A percentile compares a stretch with the other conserved stretches of the same genome.
Conservation (phyloP, 2,113 vertebrate genomes). For the Tyrannus savana region DNA sequence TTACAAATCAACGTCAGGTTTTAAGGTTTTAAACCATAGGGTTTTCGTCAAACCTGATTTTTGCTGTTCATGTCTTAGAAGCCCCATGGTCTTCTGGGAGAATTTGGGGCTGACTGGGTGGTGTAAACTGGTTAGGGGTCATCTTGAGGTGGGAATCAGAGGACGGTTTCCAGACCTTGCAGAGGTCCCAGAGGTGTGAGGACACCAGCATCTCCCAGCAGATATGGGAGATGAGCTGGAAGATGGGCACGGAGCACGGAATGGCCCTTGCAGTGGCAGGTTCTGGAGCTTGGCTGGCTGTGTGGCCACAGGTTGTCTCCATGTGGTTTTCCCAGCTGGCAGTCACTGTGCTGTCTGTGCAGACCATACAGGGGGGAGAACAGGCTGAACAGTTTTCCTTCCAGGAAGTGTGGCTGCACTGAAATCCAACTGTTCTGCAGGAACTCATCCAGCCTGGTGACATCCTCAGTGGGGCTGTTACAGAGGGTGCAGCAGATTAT, state of each 20-base stretch:
- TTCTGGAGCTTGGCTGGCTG: not conserved
- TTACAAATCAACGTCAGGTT: not conserved
- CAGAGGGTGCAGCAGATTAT: not conserved
- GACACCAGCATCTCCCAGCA: not conserved
- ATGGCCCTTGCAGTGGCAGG: not conserved
- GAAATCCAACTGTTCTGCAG: not conserved
- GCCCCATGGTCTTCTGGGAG: not conserved
- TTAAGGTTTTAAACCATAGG: not conserved
- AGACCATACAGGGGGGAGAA: not conserved
- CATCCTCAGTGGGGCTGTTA: not conserved
- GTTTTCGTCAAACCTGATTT: not conserved
- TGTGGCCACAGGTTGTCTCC: accelerated
- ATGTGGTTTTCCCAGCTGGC: accelerated
- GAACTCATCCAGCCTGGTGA: not conserved
- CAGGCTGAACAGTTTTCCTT: not conserved
- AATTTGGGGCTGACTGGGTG: not conserved
- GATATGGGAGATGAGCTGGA: not conserved
- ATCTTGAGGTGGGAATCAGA: not conserved
- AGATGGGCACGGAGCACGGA: not conserved
- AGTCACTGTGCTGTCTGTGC: not conserved
- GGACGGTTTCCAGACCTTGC: not conserved
- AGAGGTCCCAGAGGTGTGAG: not conserved
- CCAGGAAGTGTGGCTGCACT: not conserved
- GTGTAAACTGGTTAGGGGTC: not conserved
- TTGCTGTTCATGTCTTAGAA: not conserved